A percentile compares a stretch with the other conserved stretches of the same genome.
phyloP scores from a whole-genome alignment of 2,888 invertebrate species.

The Callyntrura guangdongensis region DNA sequence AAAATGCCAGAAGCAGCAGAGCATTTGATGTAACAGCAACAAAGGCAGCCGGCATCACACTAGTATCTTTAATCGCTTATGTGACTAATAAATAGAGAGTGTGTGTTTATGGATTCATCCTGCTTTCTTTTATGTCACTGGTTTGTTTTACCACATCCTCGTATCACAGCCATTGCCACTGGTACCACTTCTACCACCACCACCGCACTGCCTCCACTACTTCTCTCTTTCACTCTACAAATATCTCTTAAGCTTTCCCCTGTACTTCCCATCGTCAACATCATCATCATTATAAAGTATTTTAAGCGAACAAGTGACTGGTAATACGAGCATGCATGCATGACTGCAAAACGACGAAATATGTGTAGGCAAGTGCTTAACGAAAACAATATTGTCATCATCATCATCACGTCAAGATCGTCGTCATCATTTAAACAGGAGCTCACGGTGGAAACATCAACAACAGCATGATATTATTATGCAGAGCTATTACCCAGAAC shows the following conservation, averaged over 20 bases:
- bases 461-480: conserved; percentile 6
- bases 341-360: neutral
- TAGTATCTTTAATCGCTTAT: conserved; percentile 24
- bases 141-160: neutral
- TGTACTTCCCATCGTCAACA: neutral
- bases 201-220: neutral
- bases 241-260: conserved; percentile 23
- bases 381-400: neutral
- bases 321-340: conserved; percentile 22
- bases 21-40: neutral
- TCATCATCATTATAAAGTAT: neutral
- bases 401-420: neutral
- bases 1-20: conserved; percentile 33
- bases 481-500: conserved; percentile 35
- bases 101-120: conserved; percentile 23
- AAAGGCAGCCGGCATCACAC: conserved; percentile 2
- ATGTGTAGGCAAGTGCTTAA: neutral
- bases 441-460: too few relatives aligned
- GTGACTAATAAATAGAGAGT: conserved; percentile 25
- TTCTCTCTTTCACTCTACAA: neutral
- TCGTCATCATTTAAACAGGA: neutral
- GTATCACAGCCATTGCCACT: too few relatives aligned
- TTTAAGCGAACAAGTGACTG: neutral
- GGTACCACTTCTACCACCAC: neutral
- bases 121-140: conserved; percentile 12